A percentile compares a stretch with the other conserved stretches of the same genome.
Evolutionary conservation across 2,888 invertebrate species (phyloP).

Genomic region (Rotaria sp.): DNA sequence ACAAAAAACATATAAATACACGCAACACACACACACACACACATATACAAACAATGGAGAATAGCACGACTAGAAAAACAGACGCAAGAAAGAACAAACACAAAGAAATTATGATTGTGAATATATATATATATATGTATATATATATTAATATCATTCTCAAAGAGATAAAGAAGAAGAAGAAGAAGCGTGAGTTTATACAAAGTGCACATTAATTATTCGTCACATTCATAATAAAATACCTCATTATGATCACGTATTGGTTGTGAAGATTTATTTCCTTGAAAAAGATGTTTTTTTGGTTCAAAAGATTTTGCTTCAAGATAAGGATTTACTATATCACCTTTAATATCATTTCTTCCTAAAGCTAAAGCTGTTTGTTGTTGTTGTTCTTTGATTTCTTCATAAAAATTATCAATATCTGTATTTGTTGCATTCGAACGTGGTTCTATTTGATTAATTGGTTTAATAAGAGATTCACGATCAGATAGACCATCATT

Average conservation of each 20-base stretch:
- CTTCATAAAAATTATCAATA: conserved; percentile 20
- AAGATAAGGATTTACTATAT: background rate
- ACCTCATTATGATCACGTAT: conserved; percentile 6
- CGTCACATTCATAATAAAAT: conserved; percentile 22
- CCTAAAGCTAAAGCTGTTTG: conserved; percentile 15
- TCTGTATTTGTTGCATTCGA: background rate
- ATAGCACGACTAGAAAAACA: background rate
- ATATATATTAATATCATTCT: background rate
- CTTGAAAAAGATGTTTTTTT: background rate
- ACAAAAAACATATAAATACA: background rate
- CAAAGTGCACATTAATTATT: background rate
- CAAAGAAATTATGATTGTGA: background rate
- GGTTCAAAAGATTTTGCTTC: conserved; percentile 18
- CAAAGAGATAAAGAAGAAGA: background rate
- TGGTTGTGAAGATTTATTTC: background rate
- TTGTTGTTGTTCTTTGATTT: conserved; percentile 23
- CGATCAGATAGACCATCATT: background rate
- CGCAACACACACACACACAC: background rate
- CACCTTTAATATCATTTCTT: background rate
- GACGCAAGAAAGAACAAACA: background rate
- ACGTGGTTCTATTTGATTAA: background rate
- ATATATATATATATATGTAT: background rate
- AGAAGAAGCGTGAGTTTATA: background rate
- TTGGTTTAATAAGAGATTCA: conserved; percentile 13
- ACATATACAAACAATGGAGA: background rate